phyloP scores from a whole-genome alignment of 2,888 invertebrate species.

The Atethmia centrago region DNA sequence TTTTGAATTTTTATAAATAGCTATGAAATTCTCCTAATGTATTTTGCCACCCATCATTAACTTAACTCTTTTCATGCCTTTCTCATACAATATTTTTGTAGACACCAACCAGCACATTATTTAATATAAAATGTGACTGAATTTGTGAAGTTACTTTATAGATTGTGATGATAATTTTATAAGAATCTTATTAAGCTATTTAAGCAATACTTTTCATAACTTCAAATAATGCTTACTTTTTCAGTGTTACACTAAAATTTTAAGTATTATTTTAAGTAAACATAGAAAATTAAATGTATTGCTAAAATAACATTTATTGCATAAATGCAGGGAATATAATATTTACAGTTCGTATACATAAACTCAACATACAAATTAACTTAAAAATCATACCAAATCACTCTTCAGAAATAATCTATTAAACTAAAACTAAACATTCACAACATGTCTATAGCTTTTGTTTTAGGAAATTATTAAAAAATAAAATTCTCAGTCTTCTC shows the following conservation, averaged over 20 bases:
- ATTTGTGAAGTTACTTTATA: constrained; percentile 65
- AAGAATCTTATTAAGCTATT: constrained; percentile 68
- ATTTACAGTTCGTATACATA: constrained; percentile 76
- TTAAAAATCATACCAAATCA: constrained; percentile 66
- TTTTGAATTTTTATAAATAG: constrained; percentile 48
- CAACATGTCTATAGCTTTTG: constrained; percentile 73
- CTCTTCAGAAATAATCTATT: constrained; percentile 61
- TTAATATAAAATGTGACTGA: constrained; percentile 64
- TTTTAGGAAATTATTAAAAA: constrained; percentile 81
- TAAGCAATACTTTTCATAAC: constrained; percentile 72
- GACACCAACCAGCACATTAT: constrained; percentile 38
- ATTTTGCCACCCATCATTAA: constrained; percentile 28
- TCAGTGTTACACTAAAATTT: constrained; percentile 66
- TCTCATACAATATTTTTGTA: constrained; percentile 33
- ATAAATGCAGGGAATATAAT: constrained; percentile 71
- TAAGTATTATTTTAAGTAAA: constrained; percentile 64
- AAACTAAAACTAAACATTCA: constrained; percentile 71
- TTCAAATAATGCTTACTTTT: constrained; percentile 68
- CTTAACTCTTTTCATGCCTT: constrained; percentile 51
- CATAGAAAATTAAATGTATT: constrained; percentile 64
- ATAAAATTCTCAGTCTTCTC: constrained; percentile 88
- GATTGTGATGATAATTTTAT: constrained; percentile 71
- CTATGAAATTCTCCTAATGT: constrained; percentile 48
- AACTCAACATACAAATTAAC: constrained; percentile 69
- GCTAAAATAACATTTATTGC: constrained; percentile 67